These are phyloP conservation scores for Cryptosula pallasiana DNA, from an alignment of 2,888 invertebrate genomes.

Conservation along the genomic window DNA sequence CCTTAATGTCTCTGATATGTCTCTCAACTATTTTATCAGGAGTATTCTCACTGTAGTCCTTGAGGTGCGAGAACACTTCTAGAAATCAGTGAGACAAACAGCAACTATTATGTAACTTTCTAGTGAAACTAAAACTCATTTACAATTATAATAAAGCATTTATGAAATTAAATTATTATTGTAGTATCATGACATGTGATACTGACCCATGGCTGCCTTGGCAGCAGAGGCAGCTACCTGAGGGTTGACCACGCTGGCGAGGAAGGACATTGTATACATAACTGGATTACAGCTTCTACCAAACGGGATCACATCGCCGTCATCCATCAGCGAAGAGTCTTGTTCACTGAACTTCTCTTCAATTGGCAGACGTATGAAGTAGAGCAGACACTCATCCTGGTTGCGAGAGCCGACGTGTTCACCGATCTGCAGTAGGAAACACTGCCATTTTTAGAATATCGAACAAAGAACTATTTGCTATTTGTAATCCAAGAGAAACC, in stretches of 20 bases:
- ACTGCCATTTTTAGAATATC: too few relatives aligned
- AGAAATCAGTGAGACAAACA: not conserved
- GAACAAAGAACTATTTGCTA: too few relatives aligned
- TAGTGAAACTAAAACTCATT: too few relatives aligned
- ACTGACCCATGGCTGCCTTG: conserved; percentile 22
- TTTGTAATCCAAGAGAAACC: too few relatives aligned
- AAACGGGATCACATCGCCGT: conserved; percentile 22
- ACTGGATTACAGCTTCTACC: conserved; percentile 20
- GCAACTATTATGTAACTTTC: too few relatives aligned
- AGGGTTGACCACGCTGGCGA: conserved; percentile 22
- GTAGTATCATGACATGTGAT: not conserved
- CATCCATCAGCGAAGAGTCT: not conserved
- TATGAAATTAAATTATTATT: too few relatives aligned
- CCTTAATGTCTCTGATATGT: conserved; percentile 13
- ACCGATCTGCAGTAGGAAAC: not conserved
- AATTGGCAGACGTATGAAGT: conserved; percentile 26
- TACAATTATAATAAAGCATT: too few relatives aligned
- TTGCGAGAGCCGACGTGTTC: conserved; percentile 25
- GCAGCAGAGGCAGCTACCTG: conserved; percentile 25
- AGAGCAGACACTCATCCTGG: conserved; percentile 25
- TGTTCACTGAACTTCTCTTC: conserved; percentile 19
- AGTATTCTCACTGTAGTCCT: not conserved
- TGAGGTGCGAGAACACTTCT: conserved; percentile 6
- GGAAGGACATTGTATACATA: conserved; percentile 26
- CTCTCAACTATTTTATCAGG: conserved; percentile 8